phyloP scores from a whole-genome alignment of 2,888 invertebrate species.

The Uloborus plumipes region DNA sequence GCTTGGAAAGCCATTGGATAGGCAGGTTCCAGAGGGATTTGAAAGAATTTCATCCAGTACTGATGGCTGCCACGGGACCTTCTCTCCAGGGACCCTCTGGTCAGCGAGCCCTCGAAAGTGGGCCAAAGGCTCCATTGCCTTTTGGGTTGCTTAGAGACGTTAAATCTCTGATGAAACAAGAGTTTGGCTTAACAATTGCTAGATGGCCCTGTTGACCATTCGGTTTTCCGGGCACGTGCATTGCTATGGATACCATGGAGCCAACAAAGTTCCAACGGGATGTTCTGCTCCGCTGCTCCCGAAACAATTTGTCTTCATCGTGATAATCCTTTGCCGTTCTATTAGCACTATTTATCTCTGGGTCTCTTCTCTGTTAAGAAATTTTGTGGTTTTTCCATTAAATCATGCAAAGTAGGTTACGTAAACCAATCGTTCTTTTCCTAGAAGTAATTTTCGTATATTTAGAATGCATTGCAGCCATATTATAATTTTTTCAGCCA shows the following conservation, averaged over 20 bases:
- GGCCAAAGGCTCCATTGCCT: constrained; percentile 52
- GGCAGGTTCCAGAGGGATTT: constrained; percentile 61
- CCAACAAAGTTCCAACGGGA: constrained; percentile 47
- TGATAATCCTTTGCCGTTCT: neutral
- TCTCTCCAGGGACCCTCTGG: constrained; percentile 38
- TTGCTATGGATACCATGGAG: constrained; percentile 33
- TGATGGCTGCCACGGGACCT: constrained; percentile 49
- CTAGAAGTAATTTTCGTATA: too few relatives aligned
- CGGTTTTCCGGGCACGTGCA: constrained; percentile 51
- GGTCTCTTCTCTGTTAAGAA: constrained; percentile 18
- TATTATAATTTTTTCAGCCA: too few relatives aligned
- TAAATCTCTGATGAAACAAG: constrained; percentile 38
- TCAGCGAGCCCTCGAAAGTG: constrained; percentile 35
- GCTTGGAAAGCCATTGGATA: constrained; percentile 64
- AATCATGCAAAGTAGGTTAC: constrained; percentile 32
- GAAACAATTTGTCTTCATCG: constrained; percentile 46
- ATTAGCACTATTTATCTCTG: constrained; percentile 35
- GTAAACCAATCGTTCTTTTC: too few relatives aligned
- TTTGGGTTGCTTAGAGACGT: constrained; percentile 48
- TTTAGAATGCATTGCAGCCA: too few relatives aligned
- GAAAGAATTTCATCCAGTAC: constrained; percentile 59
- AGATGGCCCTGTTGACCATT: constrained; percentile 30
- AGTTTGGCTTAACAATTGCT: constrained; percentile 21
- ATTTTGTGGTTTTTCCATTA: constrained; percentile 11
- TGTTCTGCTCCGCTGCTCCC: constrained; percentile 55